Conservation (phyloP, 2,113 vertebrate species). For the Nanorana parkeri region DNA sequence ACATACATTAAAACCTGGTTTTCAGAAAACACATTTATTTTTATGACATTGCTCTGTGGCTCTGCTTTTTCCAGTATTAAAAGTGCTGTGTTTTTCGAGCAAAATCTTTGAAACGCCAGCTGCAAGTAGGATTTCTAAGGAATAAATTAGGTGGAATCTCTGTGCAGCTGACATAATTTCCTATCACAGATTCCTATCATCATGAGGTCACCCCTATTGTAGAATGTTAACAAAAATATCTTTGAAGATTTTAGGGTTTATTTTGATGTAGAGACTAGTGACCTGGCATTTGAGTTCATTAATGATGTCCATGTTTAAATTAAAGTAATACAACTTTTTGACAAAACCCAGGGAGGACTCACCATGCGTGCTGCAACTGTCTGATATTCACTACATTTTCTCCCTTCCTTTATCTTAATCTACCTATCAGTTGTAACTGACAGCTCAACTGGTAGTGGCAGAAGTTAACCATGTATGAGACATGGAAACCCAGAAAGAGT, state of each 20-base stretch:
- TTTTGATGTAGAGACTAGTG: not conserved
- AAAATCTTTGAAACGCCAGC: constrained; percentile 15
- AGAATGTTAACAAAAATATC: not conserved
- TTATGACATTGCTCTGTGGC: not conserved
- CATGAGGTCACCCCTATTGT: constrained; percentile 23
- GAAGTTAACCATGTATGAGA: too few species aligned
- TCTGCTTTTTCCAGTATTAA: constrained; percentile 12
- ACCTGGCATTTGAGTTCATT: constrained; percentile 14
- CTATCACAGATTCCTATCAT: constrained; percentile 11
- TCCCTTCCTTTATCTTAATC: too few species aligned
- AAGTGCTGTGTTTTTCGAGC: constrained; percentile 9
- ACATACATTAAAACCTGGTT: not conserved
- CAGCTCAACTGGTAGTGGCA: too few species aligned
- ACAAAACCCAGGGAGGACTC: not conserved
- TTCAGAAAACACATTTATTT: constrained; percentile 1
- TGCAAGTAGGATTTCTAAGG: constrained; percentile 9
- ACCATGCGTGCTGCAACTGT: not conserved
- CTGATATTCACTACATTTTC: not conserved
- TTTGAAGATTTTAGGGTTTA: constrained; percentile 17
- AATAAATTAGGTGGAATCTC: constrained; percentile 39
- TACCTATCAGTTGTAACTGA: too few species aligned
- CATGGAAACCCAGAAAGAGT: too few species aligned
- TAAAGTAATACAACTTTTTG: not conserved
- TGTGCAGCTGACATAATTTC: constrained; percentile 35
- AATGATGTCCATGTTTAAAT: not conserved